Conservation (phyloP, 2,113 vertebrate species). For the Nothoprocta pentlandii region DNA sequence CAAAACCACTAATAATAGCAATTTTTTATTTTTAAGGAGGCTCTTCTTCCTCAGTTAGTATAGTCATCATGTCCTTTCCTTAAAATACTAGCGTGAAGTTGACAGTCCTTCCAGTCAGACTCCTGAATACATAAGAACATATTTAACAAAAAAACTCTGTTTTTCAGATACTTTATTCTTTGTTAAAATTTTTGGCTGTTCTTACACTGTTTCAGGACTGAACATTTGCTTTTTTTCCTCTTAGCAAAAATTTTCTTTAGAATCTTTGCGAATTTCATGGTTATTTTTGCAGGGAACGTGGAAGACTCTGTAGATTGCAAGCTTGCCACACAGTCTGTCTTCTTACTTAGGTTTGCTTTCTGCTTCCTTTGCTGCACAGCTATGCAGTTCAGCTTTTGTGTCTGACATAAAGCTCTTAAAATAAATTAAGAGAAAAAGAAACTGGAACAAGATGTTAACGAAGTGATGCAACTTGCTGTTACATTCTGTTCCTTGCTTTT, state of each 20-base stretch:
- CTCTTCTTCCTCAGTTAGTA: neutral
- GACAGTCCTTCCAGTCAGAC: neutral
- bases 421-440: slow-evolving; percentile 36
- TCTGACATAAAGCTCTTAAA: slow-evolving; percentile 46
- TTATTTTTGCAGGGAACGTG: neutral
- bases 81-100: neutral
- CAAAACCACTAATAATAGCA: neutral
- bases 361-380: neutral
- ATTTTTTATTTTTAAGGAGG: neutral
- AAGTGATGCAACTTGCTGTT: slow-evolving; percentile 31
- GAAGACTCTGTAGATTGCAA: neutral
- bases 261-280: neutral
- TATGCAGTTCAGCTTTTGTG: slow-evolving; percentile 2
- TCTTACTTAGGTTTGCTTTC: neutral
- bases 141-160: neutral
- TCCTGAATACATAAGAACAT: neutral
- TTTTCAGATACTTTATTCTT: neutral
- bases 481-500: slow-evolving; percentile 39
- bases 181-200: neutral
- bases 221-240: neutral
- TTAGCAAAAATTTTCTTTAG: neutral
- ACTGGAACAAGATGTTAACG: slow-evolving; percentile 39
- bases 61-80: neutral
- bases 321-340: neutral
- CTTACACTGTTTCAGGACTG: neutral